phyloP scores from a whole-genome alignment of 2,888 invertebrate species.

The Barypeithes pellucidus region DNA sequence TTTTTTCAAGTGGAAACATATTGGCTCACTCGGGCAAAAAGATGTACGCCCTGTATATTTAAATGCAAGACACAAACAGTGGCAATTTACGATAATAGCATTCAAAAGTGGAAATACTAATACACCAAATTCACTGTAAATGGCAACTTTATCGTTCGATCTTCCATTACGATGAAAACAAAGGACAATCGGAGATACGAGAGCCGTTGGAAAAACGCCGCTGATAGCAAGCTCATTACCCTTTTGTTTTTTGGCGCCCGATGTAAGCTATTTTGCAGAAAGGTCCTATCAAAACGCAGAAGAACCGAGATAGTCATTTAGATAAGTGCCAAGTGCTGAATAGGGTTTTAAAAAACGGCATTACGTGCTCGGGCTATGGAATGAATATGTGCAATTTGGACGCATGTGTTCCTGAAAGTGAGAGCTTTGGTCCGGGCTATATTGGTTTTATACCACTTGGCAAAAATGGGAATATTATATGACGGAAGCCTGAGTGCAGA shows the following conservation, averaged over 20 bases:
- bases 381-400: constrained; percentile 24
- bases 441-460: neutral
- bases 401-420: constrained; percentile 18
- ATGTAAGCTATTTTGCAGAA: constrained; percentile 30
- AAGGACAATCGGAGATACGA: constrained; percentile 27
- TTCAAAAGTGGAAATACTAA: constrained; percentile 8
- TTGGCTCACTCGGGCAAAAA: too few species aligned
- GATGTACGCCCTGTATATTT: neutral
- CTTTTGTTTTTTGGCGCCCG: constrained; percentile 43
- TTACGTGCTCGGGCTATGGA: constrained; percentile 25
- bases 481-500: neutral
- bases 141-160: constrained; percentile 37
- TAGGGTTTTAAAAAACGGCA: constrained; percentile 42
- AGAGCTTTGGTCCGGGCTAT: neutral
- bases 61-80: neutral
- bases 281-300: constrained; percentile 43
- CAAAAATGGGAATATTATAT: neutral
- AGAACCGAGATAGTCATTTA: constrained; percentile 50
- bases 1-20: too few species aligned
- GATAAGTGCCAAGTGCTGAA: constrained; percentile 49
- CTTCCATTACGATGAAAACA: constrained; percentile 39
- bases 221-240: constrained; percentile 40
- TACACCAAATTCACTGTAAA: constrained; percentile 9
- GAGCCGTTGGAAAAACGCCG: constrained; percentile 28
- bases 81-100: neutral